Evolutionary conservation across 2,797 vertebrate species (phyloP).

Genomic region (Lagorchestes hirsutus): DNA sequence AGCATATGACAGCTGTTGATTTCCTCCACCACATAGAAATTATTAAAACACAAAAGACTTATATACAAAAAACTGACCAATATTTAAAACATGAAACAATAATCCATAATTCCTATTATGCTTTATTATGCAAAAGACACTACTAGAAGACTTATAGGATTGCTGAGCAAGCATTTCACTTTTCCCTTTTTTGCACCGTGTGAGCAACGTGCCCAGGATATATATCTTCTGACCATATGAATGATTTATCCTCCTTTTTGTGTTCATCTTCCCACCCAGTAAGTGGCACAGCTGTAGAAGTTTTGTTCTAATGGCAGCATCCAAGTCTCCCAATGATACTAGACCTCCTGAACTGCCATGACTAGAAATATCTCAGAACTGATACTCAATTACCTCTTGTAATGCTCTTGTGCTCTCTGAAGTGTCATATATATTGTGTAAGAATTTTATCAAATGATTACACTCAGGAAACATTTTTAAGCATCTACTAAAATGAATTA

Average conservation of each 20-base stretch:
- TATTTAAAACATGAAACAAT: neutral
- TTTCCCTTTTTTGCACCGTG: neutral
- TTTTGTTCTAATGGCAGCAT: neutral
- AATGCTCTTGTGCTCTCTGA: neutral
- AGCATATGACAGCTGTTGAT: neutral
- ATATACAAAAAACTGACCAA: neutral
- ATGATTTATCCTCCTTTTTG: neutral
- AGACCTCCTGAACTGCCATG: neutral
- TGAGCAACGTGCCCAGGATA: neutral
- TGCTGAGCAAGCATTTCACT: neutral
- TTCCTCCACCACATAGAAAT: neutral
- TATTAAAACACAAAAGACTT: neutral
- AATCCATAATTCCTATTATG: neutral
- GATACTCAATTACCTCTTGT: neutral
- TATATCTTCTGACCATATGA: neutral
- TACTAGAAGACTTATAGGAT: neutral
- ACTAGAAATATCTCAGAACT: neutral
- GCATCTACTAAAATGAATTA: neutral
- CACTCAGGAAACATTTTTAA: neutral
- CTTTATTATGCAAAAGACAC: neutral
- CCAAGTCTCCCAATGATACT: neutral
- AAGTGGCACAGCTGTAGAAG: neutral
- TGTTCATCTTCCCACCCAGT: neutral
- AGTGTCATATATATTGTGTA: neutral
- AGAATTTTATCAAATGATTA: neutral